Base-by-base conservation (phyloP, 2,888 invertebrate species). In the Athalia circularis region DNA sequence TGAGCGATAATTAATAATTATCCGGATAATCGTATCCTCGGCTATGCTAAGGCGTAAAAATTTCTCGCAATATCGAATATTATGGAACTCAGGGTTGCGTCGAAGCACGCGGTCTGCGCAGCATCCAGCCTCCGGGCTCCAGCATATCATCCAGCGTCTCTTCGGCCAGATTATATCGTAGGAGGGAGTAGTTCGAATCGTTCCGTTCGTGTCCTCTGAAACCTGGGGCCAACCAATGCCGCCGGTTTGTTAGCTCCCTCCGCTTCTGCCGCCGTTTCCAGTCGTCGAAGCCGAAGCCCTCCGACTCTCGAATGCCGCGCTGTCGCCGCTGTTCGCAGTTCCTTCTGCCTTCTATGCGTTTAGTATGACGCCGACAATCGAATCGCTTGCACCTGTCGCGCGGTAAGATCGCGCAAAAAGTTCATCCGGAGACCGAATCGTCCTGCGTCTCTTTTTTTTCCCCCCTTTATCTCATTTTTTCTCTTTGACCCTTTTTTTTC, bases 321-420 rank as follows among this genome's bases (percentile, higher is more conserved):
- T 75, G 75, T 75, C 75, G 75, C 75, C 50, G 62, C 50, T 62
- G 75, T 64, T 75, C 75, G 61, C 75, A 75, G 75, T 75, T 62
- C 75, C 75, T 75, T 29, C 64, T 11, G 81, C 81, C 78, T 80
- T 83, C 83, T 81, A 80, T 83, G 82, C 84, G 84, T 83, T 88
- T 88, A 89, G 89, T 89, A 86, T 86, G 86, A 86, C 87, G 86
- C 89, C 88, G 88, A 88, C 89, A 84, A 85, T 83, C 87, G 88
- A 84, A 86, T 85, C 85, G 86, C 83, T 83, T 83, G 87, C 85
- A 88, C 82, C 85, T 82, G 80, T 80, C 83, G 82, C 79, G 77
- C 76, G 54, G 64, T 75, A 48, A 62, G 50, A 11, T 61, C 4
- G 50, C 50, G 50, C 43, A 75, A 52, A 75, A 75, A 62, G 45